Base-by-base conservation (phyloP, 2,888 invertebrate genomes). In the Scaptomyza flava region DNA sequence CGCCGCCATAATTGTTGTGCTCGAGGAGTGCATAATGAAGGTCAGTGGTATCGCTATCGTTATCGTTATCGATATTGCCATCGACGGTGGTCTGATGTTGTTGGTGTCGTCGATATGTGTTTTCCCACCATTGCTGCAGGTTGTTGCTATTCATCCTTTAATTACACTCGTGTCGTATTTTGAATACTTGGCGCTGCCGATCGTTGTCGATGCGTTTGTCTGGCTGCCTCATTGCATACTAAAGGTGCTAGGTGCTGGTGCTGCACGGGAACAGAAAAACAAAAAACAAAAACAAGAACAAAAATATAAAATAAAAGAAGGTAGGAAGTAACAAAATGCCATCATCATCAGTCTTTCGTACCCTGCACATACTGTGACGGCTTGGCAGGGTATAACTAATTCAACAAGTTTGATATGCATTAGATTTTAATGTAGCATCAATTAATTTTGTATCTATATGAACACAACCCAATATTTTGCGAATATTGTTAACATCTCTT, bases 111-210 rank as follows among this genome's bases (percentile, higher is more conserved):
- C 75, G 85, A 75, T 89, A 82, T 68, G 82, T 79, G 64, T 83
- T 84, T 81, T 90, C 90, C 90, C 91, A 90, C 90, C 91, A 90
- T 89, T 89, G 79, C 68, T 89, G 87, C 72, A 87, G 74, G 73
- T 83, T 89, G 67, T 87, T 89, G 74, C 76, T 81, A 74, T 81
- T 87, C 89, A 89, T 89, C 67, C 77, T 86, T 70, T 56, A 70
- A 50, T 59, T 48, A 59, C 61, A 62, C 54, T 53, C 59, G 63
- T 68, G 33, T 54, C 47, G 36, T 57, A 54, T 66, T 59, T 2
- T 59, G 47, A 63, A 60, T 65, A 47, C 69, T 69, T 50, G 64
- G 53, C 76, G 60, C 56, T 78, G 78, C 62, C 79, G 78, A 75
- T 81, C 68, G 77, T 66, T 73, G 68, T 69, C 73, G 85, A 87